Base-by-base conservation (phyloP, 1,140 invertebrate species). In the Diorhabda sublineata region DNA sequence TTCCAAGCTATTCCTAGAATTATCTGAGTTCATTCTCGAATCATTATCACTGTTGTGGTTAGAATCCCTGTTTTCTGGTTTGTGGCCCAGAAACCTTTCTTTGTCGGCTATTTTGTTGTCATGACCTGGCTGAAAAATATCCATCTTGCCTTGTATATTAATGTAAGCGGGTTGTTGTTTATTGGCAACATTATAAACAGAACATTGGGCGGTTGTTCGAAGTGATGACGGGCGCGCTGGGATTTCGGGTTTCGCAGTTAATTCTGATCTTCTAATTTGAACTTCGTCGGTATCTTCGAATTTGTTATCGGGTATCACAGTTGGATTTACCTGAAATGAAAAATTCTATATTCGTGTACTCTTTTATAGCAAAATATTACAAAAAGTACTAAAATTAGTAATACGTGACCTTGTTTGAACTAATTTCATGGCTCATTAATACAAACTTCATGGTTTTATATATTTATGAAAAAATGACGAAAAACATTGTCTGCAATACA, bases 161-260 rank as follows among this genome's bases (percentile, higher is more conserved):
- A 81, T 78, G 59, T 76, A 72, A 58, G 74, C 79, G 3, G 79
- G 78, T 65, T 81, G 80, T 64, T 79, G 77, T 69, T 78, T 80
- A 61, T 79, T 72, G 7, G 79, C 75, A 5, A 78, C 74, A 58
- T 71, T 80, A 68, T 77, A 79, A 6, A 79, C 72, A 0, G 75
- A 77, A 73, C 78, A 80, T 64, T 79, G 78, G 6, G 78, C 85
- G 83, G 11, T 88, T 87, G 67, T 88, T 83, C 52, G 6, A 3
- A 91, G 80, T 45, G 85, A 86, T n/a, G 87, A 86, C 3, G 90
- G 90, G 65, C 90, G 83, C 75, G 90, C 89, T 8, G 90, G 90
- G 60, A 92, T 86, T 3, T 87, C 87, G 4, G 90, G 90, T 80
- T 91, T 91, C 0, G 62, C 64, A 6, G 66, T 57, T 42, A 63